Evolutionary conservation across 2,888 invertebrate species (phyloP).

Genomic region (Drosophila melanosoma): DNA sequence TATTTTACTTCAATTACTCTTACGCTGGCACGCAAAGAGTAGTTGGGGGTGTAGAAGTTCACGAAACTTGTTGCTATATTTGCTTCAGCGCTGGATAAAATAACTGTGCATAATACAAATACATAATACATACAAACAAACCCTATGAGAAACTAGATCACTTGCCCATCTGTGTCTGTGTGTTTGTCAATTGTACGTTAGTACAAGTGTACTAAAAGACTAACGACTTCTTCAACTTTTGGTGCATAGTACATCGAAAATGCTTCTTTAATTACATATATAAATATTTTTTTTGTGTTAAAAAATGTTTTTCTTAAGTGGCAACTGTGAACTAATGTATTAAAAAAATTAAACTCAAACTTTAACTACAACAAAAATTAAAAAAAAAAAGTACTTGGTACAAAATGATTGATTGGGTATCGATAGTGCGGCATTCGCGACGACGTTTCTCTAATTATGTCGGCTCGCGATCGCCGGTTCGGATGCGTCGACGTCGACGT

Average conservation of each 20-base stretch:
- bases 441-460: slow-evolving; percentile 90
- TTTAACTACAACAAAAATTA: background rate
- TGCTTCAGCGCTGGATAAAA: slow-evolving; percentile 13
- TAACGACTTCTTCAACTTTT: background rate
- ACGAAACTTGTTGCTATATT: slow-evolving; percentile 49
- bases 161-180: slow-evolving; percentile 1
- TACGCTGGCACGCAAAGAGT: slow-evolving; percentile 1
- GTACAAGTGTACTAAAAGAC: slow-evolving; percentile 1
- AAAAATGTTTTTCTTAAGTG: background rate
- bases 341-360: background rate
- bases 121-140: slow-evolving; percentile 7
- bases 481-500: slow-evolving; percentile 86
- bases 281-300: background rate
- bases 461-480: slow-evolving; percentile 88
- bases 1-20: slow-evolving; percentile 17
- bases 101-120: slow-evolving; percentile 21
- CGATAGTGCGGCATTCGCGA: slow-evolving; percentile 90
- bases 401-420: slow-evolving; percentile 91
- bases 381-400: slow-evolving; percentile 11
- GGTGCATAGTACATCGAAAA: background rate
- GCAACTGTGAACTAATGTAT: background rate
- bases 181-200: slow-evolving; percentile 2
- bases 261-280: background rate
- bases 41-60: background rate
- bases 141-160: slow-evolving; percentile 4